Base-by-base conservation (phyloP, 2,888 invertebrate genomes). In the Parasteatoda lunata region DNA sequence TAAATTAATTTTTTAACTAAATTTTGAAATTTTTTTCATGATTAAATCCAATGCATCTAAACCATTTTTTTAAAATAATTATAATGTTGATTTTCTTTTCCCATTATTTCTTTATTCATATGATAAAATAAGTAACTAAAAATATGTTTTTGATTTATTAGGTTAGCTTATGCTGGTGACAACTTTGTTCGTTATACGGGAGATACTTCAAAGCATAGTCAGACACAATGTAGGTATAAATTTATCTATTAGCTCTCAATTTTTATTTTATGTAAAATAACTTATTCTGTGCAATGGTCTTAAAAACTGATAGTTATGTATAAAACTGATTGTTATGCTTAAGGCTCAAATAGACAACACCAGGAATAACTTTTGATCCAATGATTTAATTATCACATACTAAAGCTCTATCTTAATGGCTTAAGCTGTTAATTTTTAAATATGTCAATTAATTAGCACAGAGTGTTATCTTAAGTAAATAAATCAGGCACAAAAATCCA, bases 121-220 rank as follows among this genome's bases (percentile, higher is more conserved):
- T 30, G 30, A 30, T 30, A 30, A 30, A 30, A 30, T 30, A 30
- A 30, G 30, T 30, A 30, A 30, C 30, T 30, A 30, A 30, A 30
- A 30, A 2, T 30, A 30, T 30, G 30, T 30, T 30, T 30, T 30
- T 30, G 30, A 30, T 30, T 30, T 30, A 30, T 68, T 90, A 94
- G 94, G 89, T 93, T 93, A 73, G 96, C 96, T 90, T 99, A 97
- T 93, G 94, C 95, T 45, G 99, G 99, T 51, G 99, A 99, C 93
- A 99, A 99, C 93, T 98, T 97, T 93, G 96, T 96, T 2, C 94
- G 99, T 3, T 97, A 96, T 92, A 95, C 96, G 65, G 99, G 99
- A 11, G 99, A 99, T 92, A 98, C 99, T 0, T 94, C 94, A 66
- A 94, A 95, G 86, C 98, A 99, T 92, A 96, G 97, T 1, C 95